Conservation (phyloP, 37 sponge, comb jelly and placozoan genomes). For the Agelas oroides region DNA sequence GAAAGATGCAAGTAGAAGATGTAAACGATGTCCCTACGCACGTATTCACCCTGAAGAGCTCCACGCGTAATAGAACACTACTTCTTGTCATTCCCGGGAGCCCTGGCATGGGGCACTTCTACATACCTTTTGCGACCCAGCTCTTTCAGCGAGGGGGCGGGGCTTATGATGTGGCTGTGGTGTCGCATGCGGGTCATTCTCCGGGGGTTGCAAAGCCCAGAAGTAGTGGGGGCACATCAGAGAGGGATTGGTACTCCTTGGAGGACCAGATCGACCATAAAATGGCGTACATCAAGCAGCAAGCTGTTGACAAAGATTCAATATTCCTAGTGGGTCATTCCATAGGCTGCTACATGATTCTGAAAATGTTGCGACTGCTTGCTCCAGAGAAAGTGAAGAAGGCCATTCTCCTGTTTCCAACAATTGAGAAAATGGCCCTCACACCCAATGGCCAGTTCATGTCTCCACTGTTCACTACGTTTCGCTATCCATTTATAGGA, state of each 20-base stretch:
- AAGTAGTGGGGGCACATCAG: neutral
- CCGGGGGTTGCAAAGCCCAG: slow-evolving; percentile 44
- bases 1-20: slow-evolving; percentile 20
- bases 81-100: slow-evolving; percentile 77
- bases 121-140: slow-evolving; percentile 67
- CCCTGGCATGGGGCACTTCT: slow-evolving; percentile 82
- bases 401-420: slow-evolving; percentile 71
- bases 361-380: slow-evolving; percentile 64
- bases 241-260: slow-evolving; percentile 58
- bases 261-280: slow-evolving; percentile 83
- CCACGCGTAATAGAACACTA: neutral
- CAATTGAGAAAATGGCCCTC: slow-evolving; percentile 71
- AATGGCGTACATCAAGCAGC: slow-evolving; percentile 64
- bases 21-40: slow-evolving; percentile 68
- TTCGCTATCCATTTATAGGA: slow-evolving; percentile 10
- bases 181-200: slow-evolving; percentile 87
- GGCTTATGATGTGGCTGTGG: slow-evolving; percentile 45
- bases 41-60: slow-evolving; percentile 23
- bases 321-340: slow-evolving; percentile 83
- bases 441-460: slow-evolving; percentile 48
- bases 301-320: slow-evolving; percentile 11
- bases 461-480: slow-evolving; percentile 45
- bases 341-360: slow-evolving; percentile 82
- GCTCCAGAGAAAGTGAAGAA: slow-evolving; percentile 47
- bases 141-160: slow-evolving; percentile 56